These are phyloP conservation scores for Molossus alvarezi DNA, from an alignment of 2,797 vertebrate genomes.

Conservation along the genomic window DNA sequence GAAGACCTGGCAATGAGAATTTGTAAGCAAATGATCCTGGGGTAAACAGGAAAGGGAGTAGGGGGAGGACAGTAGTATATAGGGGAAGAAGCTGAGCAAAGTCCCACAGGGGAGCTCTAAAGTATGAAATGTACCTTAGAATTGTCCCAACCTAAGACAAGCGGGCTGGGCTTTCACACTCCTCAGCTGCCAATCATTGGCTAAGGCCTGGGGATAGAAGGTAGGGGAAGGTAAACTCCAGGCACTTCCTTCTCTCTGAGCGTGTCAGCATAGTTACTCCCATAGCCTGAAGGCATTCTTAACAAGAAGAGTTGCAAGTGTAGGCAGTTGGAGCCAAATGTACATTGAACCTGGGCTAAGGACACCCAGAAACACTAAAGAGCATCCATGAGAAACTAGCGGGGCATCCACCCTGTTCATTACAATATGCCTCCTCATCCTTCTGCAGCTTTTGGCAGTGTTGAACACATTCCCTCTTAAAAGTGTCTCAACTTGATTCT, in stretches of 20 bases:
- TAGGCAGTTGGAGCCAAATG: background rate
- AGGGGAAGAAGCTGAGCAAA: background rate
- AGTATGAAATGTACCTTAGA: background rate
- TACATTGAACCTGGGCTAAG: background rate
- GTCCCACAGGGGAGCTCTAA: background rate
- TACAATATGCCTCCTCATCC: rapidly evolving
- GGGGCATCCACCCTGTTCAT: rapidly evolving
- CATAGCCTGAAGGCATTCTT: background rate
- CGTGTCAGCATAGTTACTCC: background rate
- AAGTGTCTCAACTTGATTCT: background rate
- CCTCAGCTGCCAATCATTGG: background rate
- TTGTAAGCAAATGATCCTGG: background rate
- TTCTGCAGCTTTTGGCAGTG: background rate
- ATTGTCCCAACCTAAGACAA: background rate
- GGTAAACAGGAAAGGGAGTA: background rate
- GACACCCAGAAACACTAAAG: background rate
- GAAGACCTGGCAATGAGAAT: background rate
- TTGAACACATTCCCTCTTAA: background rate
- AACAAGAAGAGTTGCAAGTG: background rate
- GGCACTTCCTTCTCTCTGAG: background rate
- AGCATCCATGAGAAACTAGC: background rate
- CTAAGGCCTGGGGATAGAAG: background rate
- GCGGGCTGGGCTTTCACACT: background rate
- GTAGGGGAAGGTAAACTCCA: background rate
- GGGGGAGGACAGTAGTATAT: background rate